Base-by-base conservation (phyloP, 2,888 invertebrate genomes). In the Agrochola circellaris region DNA sequence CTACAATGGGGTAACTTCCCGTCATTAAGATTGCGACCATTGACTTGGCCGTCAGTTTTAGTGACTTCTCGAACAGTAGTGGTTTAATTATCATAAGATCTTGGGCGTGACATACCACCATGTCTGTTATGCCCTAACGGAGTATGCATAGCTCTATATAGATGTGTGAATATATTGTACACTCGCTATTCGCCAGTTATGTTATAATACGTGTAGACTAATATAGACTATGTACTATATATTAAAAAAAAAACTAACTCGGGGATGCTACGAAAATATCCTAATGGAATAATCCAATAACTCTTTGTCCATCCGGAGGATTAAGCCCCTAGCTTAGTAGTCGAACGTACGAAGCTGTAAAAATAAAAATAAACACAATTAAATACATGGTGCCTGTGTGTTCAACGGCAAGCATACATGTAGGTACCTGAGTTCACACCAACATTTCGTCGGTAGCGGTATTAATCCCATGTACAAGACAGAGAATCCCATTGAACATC, bases 1-100 rank as follows among this genome's bases (percentile, higher is more conserved):
- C 56, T 77, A 79, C 82, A 74, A 79, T 79, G 77, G 77, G 64
- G 72, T 64, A 82, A 86, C 83, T 88, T 89, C 88, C 79, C 34
- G 79, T 73, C 74, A 85, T 82, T 82, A 80, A 89, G 73, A 81
- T 84, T 82, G 77, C 69, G 75, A 77, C 73, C 81, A 72, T 73
- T 72, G 74, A 75, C 75, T 74, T 54, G 66, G 38, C 38, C 64
- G 60, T 76, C 79, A 64, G 62, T 68, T 73, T 70, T n/a, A 68
- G 7, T 60, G 60, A 8, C 13, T 68, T 38, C 34, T 60, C 60
- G 1, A 58, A 58, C 34, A 68, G 34, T 38, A 68, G 34, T 38
- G 13, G n/a, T 61, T 20, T 68, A 20, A 68, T 34, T 68, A 68
- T 17, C 17, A 11, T 17, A 34, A 68, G 3, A 6, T 56, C n/a